A percentile compares a stretch with the other conserved stretches of the same genome.
These are phyloP conservation scores for Panagrolaimus sp. DNA, from an alignment of 1,140 invertebrate genomes.

Conservation along the genomic window DNA sequence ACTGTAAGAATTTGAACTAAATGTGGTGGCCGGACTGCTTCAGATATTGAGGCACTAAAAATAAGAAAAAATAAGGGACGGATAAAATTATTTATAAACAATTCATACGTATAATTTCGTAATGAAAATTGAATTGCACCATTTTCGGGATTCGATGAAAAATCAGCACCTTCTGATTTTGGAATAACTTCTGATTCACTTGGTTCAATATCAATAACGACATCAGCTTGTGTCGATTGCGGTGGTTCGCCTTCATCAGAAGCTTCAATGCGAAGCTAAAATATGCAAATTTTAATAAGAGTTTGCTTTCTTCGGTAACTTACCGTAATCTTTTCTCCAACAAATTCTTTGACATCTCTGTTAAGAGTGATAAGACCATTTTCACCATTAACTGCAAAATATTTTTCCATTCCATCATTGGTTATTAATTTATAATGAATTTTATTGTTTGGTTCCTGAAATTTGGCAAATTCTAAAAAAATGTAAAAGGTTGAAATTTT, in stretches of 20 bases:
- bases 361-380: constrained; percentile 48
- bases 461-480: constrained; percentile 13
- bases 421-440: constrained; percentile 43
- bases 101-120: constrained; percentile 51
- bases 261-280: constrained; percentile 50
- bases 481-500: neutral
- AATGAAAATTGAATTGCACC: constrained; percentile 45
- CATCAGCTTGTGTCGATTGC: constrained; percentile 44
- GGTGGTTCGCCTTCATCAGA: constrained; percentile 46
- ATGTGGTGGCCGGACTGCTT: constrained; percentile 50
- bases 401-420: constrained; percentile 41
- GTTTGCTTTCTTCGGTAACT: constrained; percentile 18
- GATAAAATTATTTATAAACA: neutral
- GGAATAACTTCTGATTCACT: constrained; percentile 31
- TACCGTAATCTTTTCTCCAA: constrained; percentile 45
- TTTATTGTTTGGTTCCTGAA: constrained; percentile 51
- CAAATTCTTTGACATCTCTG: constrained; percentile 34
- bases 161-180: constrained; percentile 13
- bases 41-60: constrained; percentile 52
- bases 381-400: constrained; percentile 47
- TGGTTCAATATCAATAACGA: constrained; percentile 44
- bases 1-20: constrained; percentile 47
- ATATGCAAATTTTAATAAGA: constrained; percentile 1
- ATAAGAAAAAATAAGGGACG: neutral
- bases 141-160: constrained; percentile 26